Base-by-base conservation (phyloP, 2,113 vertebrate species). In the Eretmodus cyanostictus region DNA sequence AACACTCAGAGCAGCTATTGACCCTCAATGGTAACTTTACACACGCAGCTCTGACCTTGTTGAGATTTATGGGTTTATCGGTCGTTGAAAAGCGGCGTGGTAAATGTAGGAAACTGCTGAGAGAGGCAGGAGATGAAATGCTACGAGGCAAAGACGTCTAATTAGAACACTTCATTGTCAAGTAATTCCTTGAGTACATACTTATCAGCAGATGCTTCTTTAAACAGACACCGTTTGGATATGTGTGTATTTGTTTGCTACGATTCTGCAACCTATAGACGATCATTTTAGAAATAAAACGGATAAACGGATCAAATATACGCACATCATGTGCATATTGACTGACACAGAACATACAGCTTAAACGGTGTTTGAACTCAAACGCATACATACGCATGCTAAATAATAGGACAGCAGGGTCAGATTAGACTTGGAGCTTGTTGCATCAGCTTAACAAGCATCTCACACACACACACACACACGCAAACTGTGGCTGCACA, bases 341-440 rank as follows among this genome's bases (percentile, higher is more conserved):
- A 83, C 27, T 12, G 31, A 81, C 11, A 53, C 11, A 9, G 16
- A n/a, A 71, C 16, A 49, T 78, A 78, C 42, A 49, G 27, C 16
- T 78, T 49, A 49, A 47, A 49, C 4, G 3, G 76, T 55, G 80
- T 71, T 27, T 11, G 29, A 45, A 78, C 29, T 27, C 8, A 9
- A 13, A 78, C 8, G 34, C 7, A 76, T 19, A 53, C 27, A 68
- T 12, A 47, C 14, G 12, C 17, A 63, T 38, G 45, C 31, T 9
- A 57, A 1, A 80, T 85, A 90, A 91, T 79, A 68, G 63, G 71
- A 71, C 88, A 87, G 42, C 80, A 55, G 86, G 88, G 82, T 86
- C 79, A 85, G 90, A 90, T 87, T 87, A 87, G 59, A 76, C 3
- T 89, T 54, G 59, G 27, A 84, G 78, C 83, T 86, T 36, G 80